Conservation (phyloP, 2,113 vertebrate genomes). For the Passer domesticus region DNA sequence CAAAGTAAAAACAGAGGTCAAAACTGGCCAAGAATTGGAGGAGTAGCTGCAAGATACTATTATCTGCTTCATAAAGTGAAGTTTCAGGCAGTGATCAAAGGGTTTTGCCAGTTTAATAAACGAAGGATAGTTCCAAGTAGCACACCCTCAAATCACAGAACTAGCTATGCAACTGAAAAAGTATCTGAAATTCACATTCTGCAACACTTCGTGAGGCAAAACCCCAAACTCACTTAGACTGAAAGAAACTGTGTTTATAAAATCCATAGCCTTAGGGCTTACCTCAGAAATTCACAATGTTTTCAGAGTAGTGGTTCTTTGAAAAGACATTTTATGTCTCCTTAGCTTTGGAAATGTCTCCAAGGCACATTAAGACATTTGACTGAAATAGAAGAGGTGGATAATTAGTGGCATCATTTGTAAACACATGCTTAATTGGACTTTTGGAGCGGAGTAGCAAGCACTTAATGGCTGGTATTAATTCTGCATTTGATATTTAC, state of each 20-base stretch:
- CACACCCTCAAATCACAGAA: not conserved
- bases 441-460: not conserved
- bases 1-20: not conserved
- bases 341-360: not conserved
- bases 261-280: not conserved
- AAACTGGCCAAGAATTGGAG: not conserved
- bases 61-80: not conserved
- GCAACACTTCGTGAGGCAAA: not conserved
- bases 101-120: not conserved
- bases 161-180: not conserved
- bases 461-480: not conserved
- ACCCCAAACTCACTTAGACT: not conserved
- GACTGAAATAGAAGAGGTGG: not conserved
- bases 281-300: not conserved
- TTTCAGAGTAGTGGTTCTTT: not conserved
- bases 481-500: not conserved
- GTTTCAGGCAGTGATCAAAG: not conserved
- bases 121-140: not conserved
- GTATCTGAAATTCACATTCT: not conserved
- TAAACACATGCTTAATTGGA: not conserved
- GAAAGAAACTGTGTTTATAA: not conserved
- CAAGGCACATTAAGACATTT: not conserved
- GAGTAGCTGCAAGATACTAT: not conserved
- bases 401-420: not conserved
- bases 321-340: not conserved